phyloP scores from a whole-genome alignment of 2,888 invertebrate genomes.

The Philereme transversata region DNA sequence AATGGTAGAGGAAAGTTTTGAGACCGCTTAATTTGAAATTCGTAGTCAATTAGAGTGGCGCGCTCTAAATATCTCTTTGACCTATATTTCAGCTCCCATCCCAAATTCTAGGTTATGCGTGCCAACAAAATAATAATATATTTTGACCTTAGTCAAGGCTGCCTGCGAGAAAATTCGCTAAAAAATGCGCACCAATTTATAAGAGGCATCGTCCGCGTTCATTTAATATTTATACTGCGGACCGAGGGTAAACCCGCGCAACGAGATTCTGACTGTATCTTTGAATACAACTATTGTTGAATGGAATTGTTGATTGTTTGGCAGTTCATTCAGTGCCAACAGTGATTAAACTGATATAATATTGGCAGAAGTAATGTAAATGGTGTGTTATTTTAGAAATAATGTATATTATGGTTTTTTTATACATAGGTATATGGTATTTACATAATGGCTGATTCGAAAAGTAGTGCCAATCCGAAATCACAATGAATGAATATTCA shows the following conservation, averaged over 20 bases:
- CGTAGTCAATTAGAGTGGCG: constrained; percentile 13
- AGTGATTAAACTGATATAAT: no score
- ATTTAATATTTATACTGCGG: constrained; percentile 34
- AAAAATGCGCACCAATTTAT: constrained; percentile 34
- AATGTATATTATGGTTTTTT: no score
- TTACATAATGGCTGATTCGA: no score
- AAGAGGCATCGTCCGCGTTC: constrained; percentile 25
- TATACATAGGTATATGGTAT: no score
- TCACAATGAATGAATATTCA: no score
- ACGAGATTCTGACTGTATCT: constrained; percentile 10
- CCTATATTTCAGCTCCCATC: constrained; percentile 18
- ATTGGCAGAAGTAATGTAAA: no score
- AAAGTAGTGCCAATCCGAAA: no score
- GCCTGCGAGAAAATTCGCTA: constrained; percentile 24
- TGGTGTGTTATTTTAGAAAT: no score
- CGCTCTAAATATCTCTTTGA: constrained; percentile 14
- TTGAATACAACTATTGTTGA: not conserved
- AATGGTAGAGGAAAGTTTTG: constrained; percentile 32
- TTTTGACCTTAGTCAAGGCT: constrained; percentile 21
- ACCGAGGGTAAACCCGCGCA: constrained; percentile 9
- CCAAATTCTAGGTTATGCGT: constrained; percentile 24
- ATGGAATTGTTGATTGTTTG: no score
- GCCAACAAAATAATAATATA: constrained; percentile 22
- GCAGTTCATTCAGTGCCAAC: no score
- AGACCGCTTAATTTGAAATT: constrained; percentile 11